These are phyloP conservation scores for Mesopsocus fuscifrons DNA, from an alignment of 2,888 invertebrate genomes.

Conservation along the genomic window DNA sequence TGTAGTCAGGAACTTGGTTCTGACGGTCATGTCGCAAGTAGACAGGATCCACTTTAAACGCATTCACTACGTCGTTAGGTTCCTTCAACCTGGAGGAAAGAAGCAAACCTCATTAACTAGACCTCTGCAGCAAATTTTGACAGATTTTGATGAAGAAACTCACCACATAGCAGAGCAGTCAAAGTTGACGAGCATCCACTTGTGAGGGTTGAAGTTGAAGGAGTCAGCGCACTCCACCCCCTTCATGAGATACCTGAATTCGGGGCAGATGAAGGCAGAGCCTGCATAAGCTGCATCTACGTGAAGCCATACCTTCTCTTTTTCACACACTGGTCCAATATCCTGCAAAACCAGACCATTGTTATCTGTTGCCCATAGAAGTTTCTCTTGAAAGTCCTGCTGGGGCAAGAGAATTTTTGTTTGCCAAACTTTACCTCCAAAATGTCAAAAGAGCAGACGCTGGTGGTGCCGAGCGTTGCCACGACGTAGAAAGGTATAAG, in stretches of 20 bases:
- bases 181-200: conserved; percentile 98
- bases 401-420: too few relatives aligned
- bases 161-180: conserved; percentile 97
- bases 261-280: conserved; percentile 91
- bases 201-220: conserved; percentile 97
- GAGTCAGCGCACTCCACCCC: conserved; percentile 83
- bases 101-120: too few relatives aligned
- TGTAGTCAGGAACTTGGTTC: conserved; percentile 77
- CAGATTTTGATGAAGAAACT: conserved; percentile 14
- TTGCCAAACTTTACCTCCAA: conserved; percentile 36
- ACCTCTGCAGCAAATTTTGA: too few relatives aligned
- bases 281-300: conserved; percentile 88
- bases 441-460: conserved; percentile 76
- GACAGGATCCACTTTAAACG: conserved; percentile 92
- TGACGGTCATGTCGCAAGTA: conserved; percentile 90
- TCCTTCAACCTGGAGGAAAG: conserved; percentile 39
- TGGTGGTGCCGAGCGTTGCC: conserved; percentile 73
- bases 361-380: too few relatives aligned
- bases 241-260: conserved; percentile 77
- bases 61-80: conserved; percentile 76
- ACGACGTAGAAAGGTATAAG: conserved; percentile 91
- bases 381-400: too few relatives aligned
- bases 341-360: too few relatives aligned
- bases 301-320: conserved; percentile 71
- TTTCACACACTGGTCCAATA: conserved; percentile 53